phyloP scores from a whole-genome alignment of 2,797 vertebrate species.

The Sorex maritimensis region DNA sequence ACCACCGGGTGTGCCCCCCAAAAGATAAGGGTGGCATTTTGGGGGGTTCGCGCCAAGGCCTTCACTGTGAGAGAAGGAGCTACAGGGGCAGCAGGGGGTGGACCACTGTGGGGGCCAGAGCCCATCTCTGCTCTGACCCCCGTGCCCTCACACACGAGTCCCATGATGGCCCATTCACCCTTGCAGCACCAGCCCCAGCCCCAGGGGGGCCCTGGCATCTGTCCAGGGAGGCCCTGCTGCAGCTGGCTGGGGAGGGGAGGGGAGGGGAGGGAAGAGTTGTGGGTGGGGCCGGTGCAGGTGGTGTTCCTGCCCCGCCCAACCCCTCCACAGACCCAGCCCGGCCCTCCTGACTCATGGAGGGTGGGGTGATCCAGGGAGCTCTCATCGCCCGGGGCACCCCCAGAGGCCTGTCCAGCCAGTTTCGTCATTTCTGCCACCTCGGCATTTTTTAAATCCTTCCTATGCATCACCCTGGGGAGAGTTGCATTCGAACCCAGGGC shows the following conservation, averaged over 20 bases:
- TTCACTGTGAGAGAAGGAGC: background rate
- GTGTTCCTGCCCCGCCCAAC: background rate
- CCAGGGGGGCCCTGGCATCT: background rate
- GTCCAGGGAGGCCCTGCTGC: background rate
- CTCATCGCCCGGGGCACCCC: constrained; percentile 68
- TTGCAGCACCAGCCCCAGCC: background rate
- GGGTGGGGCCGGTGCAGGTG: background rate
- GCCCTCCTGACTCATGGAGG: constrained; percentile 84
- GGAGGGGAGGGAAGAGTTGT: background rate
- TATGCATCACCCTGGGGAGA: constrained; percentile 17
- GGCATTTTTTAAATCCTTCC: constrained; percentile 77
- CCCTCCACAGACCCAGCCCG: constrained; percentile 46
- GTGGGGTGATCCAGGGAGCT: constrained; percentile 78
- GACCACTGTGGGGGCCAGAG: rapidly evolving
- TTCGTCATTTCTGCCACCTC: constrained; percentile 75
- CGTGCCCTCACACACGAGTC: background rate
- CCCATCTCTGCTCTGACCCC: background rate
- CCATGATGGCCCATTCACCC: background rate
- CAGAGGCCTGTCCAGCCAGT: constrained; percentile 83
- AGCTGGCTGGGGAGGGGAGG: background rate
- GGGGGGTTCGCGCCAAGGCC: background rate
- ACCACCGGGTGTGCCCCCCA: background rate
- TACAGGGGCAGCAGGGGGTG: background rate
- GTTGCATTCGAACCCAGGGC: constrained; percentile 2
- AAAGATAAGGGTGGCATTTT: background rate